Conservation (phyloP, 1,140 invertebrate genomes). For the Phocides pigmalion region DNA sequence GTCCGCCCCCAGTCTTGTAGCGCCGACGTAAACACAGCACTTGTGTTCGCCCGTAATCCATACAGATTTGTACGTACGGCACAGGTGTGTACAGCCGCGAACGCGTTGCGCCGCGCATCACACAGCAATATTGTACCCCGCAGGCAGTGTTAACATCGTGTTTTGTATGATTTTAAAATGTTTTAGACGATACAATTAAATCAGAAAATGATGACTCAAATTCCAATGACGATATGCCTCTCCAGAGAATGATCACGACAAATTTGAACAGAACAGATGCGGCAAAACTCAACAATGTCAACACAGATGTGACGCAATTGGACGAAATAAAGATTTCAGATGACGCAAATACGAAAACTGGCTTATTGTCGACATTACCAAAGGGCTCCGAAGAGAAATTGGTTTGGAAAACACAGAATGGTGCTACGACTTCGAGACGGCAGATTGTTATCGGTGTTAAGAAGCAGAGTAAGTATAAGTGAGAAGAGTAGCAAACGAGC, state of each 20-base stretch:
- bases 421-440: not conserved
- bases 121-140: too few relatives aligned
- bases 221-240: conserved; percentile 33
- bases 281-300: not conserved
- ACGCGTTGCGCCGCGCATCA: too few relatives aligned
- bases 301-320: not conserved
- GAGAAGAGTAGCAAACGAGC: too few relatives aligned
- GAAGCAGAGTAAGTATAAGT: conserved; percentile 8
- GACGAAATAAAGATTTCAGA: not conserved
- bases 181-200: conserved; percentile 30
- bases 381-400: conserved; percentile 1
- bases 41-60: too few relatives aligned
- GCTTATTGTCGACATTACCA: not conserved
- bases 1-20: too few relatives aligned
- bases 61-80: too few relatives aligned
- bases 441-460: conserved; percentile 4
- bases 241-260: conserved; percentile 21
- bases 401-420: not conserved
- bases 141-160: too few relatives aligned
- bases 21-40: too few relatives aligned
- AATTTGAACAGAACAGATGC: not conserved
- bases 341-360: not conserved
- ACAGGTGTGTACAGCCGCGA: too few relatives aligned
- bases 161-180: not conserved
- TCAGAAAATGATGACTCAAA: conserved; percentile 14